These are phyloP conservation scores for Ianthella basta DNA, from an alignment of 37 sponge, comb jelly and placozoan species.

Conservation along the genomic window DNA sequence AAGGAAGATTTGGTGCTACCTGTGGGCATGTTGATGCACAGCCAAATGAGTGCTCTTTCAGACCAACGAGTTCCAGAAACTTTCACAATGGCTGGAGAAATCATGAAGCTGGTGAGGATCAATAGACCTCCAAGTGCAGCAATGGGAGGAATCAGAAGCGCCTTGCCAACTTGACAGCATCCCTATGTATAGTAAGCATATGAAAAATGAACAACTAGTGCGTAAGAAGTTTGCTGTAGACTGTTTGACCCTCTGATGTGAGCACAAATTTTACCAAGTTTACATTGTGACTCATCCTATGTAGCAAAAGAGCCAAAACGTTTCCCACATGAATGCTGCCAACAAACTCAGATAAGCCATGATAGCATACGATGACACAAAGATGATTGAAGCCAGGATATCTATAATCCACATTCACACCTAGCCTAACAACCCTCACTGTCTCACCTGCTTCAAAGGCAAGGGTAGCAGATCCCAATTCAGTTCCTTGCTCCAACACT, in stretches of 20 bases:
- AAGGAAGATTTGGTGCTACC: constrained; percentile 44
- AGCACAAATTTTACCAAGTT: not conserved
- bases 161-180: constrained; percentile 13
- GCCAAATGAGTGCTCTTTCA: constrained; percentile 46
- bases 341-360: too few relatives aligned
- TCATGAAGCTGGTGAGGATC: constrained; percentile 14
- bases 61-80: constrained; percentile 39
- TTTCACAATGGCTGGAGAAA: constrained; percentile 30
- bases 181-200: constrained; percentile 4
- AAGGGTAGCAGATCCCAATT: too few relatives aligned
- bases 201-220: too few relatives aligned
- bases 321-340: too few relatives aligned
- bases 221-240: too few relatives aligned
- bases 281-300: not conserved
- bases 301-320: too few relatives aligned
- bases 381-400: too few relatives aligned
- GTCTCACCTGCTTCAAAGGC: too few relatives aligned
- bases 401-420: too few relatives aligned
- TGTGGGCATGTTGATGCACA: constrained; percentile 49
- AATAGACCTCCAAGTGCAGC: constrained; percentile 34
- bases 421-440: too few relatives aligned
- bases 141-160: constrained; percentile 23
- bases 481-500: too few relatives aligned
- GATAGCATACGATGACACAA: too few relatives aligned
- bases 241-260: not conserved